Percentiles rank a stretch among this genome's conserved stretches.
Conservation (phyloP, 2,113 vertebrate genomes). For the Podarcis raffonei region DNA sequence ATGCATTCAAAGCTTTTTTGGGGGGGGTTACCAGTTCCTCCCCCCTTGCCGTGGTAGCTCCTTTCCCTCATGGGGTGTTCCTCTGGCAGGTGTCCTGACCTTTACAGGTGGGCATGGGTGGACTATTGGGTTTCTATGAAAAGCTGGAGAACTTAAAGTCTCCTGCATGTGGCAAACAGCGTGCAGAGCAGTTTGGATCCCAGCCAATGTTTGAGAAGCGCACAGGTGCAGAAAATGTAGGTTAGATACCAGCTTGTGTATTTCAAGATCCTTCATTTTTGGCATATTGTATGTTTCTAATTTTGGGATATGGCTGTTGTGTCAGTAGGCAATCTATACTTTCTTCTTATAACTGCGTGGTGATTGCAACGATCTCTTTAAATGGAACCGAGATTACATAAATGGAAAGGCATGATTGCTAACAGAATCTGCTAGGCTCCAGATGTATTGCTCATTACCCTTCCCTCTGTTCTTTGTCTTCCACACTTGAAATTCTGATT, state of each 20-base stretch:
- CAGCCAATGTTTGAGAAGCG: not conserved
- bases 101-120: not conserved
- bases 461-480: not conserved
- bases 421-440: not conserved
- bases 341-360: not conserved
- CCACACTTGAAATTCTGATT: not conserved
- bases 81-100: not conserved
- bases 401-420: not conserved
- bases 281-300: conserved; percentile 18
- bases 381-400: not conserved
- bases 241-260: not conserved
- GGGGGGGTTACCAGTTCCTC: not conserved
- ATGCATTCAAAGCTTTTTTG: not conserved
- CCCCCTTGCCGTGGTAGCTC: not conserved
- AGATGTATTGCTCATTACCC: fast-evolving
- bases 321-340: not conserved
- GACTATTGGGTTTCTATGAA: not conserved
- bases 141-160: not conserved
- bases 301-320: conserved; percentile 14
- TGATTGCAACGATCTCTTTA: not conserved
- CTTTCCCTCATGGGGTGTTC: not conserved
- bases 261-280: conserved; percentile 21
- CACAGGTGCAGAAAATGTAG: conserved; percentile 13
- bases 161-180: too few species aligned
- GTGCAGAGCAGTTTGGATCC: not conserved